Evolutionary conservation across 2,888 invertebrate genomes (phyloP).

Genomic region (Amiota mariae): DNA sequence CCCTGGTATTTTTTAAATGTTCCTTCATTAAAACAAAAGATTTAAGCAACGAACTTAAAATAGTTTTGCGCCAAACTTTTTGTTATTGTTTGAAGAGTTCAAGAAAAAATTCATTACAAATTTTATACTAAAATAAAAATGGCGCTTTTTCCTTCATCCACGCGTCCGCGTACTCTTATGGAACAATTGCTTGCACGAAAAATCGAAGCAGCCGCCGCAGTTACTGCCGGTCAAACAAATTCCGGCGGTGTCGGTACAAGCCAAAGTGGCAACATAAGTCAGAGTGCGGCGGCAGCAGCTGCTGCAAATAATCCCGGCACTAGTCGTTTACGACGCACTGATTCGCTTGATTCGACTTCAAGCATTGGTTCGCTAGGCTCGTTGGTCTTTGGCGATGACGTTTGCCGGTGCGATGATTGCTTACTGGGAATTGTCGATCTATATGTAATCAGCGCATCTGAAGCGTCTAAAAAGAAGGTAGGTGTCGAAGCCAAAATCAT

Average conservation of each 20-base stretch:
- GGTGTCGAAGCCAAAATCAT: constrained; percentile 32
- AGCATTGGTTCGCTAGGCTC: constrained; percentile 82
- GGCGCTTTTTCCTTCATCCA: constrained; percentile 76
- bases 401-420: constrained; percentile 89
- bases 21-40: constrained; percentile 57
- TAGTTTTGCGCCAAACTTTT: neutral
- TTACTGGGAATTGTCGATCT: constrained; percentile 86
- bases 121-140: constrained; percentile 48
- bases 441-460: constrained; percentile 77
- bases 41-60: constrained; percentile 63
- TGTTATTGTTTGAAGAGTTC: neutral
- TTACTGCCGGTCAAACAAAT: constrained; percentile 65
- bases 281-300: neutral
- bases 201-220: constrained; percentile 80
- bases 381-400: constrained; percentile 78
- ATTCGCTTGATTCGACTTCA: constrained; percentile 85
- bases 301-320: constrained; percentile 53
- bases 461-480: constrained; percentile 82
- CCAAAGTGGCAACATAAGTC: constrained; percentile 12
- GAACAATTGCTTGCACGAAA: constrained; percentile 86
- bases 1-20: neutral
- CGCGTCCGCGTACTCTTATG: constrained; percentile 85
- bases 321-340: constrained; percentile 79
- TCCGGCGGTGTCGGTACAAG: constrained; percentile 61
- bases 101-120: neutral